Evolutionary conservation across 1,140 invertebrate species (phyloP), one percentile per base, ranked within the genome.

Genomic region (Solenopsis fugax): DNA sequence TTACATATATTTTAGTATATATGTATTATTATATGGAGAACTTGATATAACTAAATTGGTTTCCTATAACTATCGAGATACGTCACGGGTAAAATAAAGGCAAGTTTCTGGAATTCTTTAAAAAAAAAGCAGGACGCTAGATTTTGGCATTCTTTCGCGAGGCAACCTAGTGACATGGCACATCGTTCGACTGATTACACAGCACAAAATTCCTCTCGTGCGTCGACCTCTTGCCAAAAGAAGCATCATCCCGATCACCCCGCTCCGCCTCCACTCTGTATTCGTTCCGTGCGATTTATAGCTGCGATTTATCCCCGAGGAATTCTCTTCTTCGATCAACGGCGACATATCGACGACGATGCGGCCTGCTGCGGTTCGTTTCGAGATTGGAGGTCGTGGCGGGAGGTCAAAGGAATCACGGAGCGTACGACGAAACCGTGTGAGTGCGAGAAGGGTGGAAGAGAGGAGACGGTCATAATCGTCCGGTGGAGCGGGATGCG

Each of bases 391-490:
- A 89, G 84, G 89, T 88, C 87, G 72, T 88, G 73, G 81, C 85
- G 78, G 87, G 90, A 89, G 90, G 90, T 89, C 90, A 89, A 87
- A 82, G 81, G 69, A 91, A 87, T 91, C 80, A 80, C 54, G 76
- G 56, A 18, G 24, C 48, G 58, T 54, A 73, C 29, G 37, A 73
- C 29, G 37, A 34, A 73, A 60, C n/a, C 62, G 29, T 9, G 54
- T 34, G 54, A 10, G 18, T 18, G 4, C 41, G 29, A 37, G 72
- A 29, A 16, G 50, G n/a, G 2, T 16, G 77, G 37, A 45, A n/a
- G 34, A 37, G 50, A 9, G n/a, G 50, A 84, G 48, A 86, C 45
- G 86, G 13, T 37, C 81, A 76, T 88, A 77, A 87, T 90, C 87
- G 84, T 87, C 48, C 37, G 56, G 54, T n/a, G 65, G 64, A 52